Base-by-base conservation (phyloP, 2,888 invertebrate genomes). In the Sclerodermus sp. region DNA sequence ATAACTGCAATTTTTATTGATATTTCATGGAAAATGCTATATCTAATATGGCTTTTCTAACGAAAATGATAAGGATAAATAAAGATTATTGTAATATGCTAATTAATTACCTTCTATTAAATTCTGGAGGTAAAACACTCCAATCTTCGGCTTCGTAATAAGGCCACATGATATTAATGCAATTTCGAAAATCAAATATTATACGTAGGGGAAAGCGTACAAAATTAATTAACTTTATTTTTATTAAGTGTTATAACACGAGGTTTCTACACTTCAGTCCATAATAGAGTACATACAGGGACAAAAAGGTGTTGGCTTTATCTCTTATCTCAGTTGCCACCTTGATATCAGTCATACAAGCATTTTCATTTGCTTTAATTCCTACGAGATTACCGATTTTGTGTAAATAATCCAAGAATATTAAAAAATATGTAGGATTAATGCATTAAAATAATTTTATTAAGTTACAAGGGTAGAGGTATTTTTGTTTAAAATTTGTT, bases 121-220 rank as follows among this genome's bases (percentile, higher is more conserved):
- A 85, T 79, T 92, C 91, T 51, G 90, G 89, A 57, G 92, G 92
- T 67, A 92, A 81, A 64, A 91, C 87, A 80, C 91, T 91, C 89
- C 90, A 90, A 76, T 92, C 91, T 51, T 88, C 79, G 10, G 70
- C 84, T 78, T 91, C 91, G 75, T 89, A 89, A 71, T 83, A 84
- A 39, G 82, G 79, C 78, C 82, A 83, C 84, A 84, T 84, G 55
- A 49, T 71, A 34, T 36, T 53, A 47, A 15, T 49, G 53, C 52
- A 43, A 29, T 48, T 45, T 18, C 14, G 30, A 31, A 42, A 44
- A 12, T 18, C 9, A 30, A 30, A 36, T 49, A n/a, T 45, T 48
- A 43, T 40, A 17, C 38, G 30, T 46, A 32, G 13, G 3, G 13
- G 32, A 13, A 12, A 15, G 14, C 18, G 17, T 37, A 39, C 38